Base-by-base conservation (phyloP, 2,113 vertebrate species). In the Neogobius melanostomus region DNA sequence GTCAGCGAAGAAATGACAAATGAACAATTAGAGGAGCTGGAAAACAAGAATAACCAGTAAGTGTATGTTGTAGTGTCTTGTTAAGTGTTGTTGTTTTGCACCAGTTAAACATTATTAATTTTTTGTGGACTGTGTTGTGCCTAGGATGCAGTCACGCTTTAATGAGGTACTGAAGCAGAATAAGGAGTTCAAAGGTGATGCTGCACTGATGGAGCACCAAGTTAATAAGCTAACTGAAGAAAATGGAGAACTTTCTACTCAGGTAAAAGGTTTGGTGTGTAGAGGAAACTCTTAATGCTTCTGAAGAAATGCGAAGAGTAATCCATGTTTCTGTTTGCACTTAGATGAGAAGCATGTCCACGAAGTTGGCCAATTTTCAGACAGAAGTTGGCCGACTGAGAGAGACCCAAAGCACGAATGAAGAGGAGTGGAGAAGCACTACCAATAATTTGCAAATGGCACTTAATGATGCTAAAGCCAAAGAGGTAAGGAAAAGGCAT, bases 181-280 rank as follows among this genome's bases (percentile, higher is more conserved):
- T 71, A 95, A 97, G 76, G 95, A 97, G 63, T 79, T 96, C 52
- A 96, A 92, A 81, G 93, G 87, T 0, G 92, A 93, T 62, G 91
- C 94, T 36, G 83, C 85, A 36, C 94, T 95, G 62, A 95, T 95
- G 94, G 96, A 97, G 65, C 90, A 92, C n/a, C 96, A 95, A 71
- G 92, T 96, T 64, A 93, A 80, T 72, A 89, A 96, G 49, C 92
- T 97, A 17, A 90, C 92, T 0, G 95, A 96, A 15, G 96, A 97
- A 83, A 97, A 97, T 0, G 95, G 96, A 1, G 87, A 91, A 0
- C 94, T 98, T 5, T 94, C 95, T 3, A 95, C 92, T 77, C 93
- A 95, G 94, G 96, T 96, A 90, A 10, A 0, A n/a, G 47, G 7
- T n/a, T 63, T 47, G n/a, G 2, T 10, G 8, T 11, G 17, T 28